Conservation (phyloP, 2,113 vertebrate genomes). For the Phaethornis superciliosus region DNA sequence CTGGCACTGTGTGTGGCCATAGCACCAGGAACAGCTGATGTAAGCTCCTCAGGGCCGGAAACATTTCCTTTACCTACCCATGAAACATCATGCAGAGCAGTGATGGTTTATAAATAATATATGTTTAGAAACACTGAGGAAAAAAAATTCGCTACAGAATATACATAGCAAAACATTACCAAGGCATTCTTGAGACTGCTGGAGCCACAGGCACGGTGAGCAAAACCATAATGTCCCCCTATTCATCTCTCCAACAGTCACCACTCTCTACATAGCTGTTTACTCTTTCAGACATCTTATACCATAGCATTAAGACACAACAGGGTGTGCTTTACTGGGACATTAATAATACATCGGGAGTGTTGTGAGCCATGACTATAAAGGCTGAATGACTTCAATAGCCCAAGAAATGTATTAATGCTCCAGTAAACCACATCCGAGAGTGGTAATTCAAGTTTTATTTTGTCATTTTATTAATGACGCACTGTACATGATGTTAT, state of each 20-base stretch:
- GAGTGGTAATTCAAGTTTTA: conserved; percentile 72
- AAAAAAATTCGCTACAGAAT: neutral
- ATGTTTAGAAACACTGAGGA: conserved; percentile 35
- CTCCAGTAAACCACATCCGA: conserved; percentile 67
- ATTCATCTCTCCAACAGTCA: conserved; percentile 54
- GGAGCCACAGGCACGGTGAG: conserved; percentile 41
- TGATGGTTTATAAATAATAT: conserved; percentile 37
- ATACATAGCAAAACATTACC: neutral
- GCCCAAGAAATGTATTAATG: conserved; percentile 65
- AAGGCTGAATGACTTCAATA: conserved; percentile 73
- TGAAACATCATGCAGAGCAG: conserved; percentile 1
- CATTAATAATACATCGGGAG: conserved; percentile 75
- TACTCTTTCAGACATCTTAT: conserved; percentile 62
- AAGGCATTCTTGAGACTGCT: conserved; percentile 33
- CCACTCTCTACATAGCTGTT: conserved; percentile 66
- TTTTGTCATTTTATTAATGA: conserved; percentile 74
- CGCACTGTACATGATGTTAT: conserved; percentile 30
- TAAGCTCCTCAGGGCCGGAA: conserved; percentile 5
- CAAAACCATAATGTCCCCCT: neutral
- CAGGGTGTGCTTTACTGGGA: conserved; percentile 69
- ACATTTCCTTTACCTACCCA: conserved; percentile 9
- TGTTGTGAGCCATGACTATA: conserved; percentile 71
- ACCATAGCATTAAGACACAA: conserved; percentile 71
- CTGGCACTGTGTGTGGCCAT: fast-evolving
- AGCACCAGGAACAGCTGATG: neutral